Base-by-base conservation (phyloP, 2,113 vertebrate genomes). In the Sprattus sprattus region DNA sequence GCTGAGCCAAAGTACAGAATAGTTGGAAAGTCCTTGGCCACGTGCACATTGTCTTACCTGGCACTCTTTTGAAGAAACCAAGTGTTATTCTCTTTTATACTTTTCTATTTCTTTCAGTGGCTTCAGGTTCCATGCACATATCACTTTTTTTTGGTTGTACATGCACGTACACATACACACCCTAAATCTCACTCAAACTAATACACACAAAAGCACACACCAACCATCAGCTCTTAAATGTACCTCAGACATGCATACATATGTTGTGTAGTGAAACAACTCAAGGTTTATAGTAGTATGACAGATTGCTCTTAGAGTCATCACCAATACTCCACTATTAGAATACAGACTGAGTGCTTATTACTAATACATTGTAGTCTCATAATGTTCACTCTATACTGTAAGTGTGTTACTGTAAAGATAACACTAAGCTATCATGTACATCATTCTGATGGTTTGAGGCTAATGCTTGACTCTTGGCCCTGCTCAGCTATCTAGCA, bases 401-500 rank as follows among this genome's bases (percentile, higher is more conserved):
- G 80, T 85, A 86, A 85, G 45, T 84, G 75, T 57, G 44, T 88
- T 81, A 71, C 81, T 81, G 80, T 71, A 71, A 46, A 83, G 32
- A 81, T 83, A 50, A 54, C 60, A 67, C 84, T 85, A 83, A 78
- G 32, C 32, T 39, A 78, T 83, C 52, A n/a, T 44, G 47, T 82
- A 52, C 64, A 75, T 83, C 81, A 81, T 15, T 57, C 71, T 39
- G 47, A 6, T 60, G 47, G 18, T 45, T 85, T 49, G 80, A 85
- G 83, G 85, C 89, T 83, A 85, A 44, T 85, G 85, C 85, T 82
- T 75, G 80, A 71, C 57, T 15, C 39, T 39, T 71, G 50, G 39
- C 50, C 57, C 52, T 87, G 49, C 81, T 81, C 39, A 81, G 87
- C 88, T 78, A 85, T 85, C 81, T 86, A 81, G 88, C 90, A 7